A percentile compares a stretch with the other conserved stretches of the same genome.
Evolutionary conservation across 2,113 vertebrate genomes (phyloP).

Genomic region (Ptyas mucosa): DNA sequence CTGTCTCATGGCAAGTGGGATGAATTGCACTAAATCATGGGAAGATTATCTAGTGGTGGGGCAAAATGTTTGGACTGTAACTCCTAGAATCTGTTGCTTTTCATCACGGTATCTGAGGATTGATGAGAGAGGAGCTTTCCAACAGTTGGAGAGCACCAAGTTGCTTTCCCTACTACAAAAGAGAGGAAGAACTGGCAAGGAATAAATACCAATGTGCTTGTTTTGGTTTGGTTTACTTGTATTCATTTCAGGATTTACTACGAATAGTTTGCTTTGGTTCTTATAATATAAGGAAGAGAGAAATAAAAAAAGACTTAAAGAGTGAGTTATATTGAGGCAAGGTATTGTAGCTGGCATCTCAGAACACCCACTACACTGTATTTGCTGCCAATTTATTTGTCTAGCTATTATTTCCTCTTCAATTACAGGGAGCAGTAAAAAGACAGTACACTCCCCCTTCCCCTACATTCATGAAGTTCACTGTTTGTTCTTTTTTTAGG

Average conservation of each 20-base stretch:
- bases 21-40: background rate
- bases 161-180: background rate
- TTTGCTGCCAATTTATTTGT: conserved; percentile 45
- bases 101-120: background rate
- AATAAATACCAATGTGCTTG: conserved; percentile 47
- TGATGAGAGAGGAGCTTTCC: background rate
- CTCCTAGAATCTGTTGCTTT: background rate
- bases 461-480: conserved; percentile 17
- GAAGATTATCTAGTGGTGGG: background rate
- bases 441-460: background rate
- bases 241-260: conserved; percentile 54
- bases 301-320: conserved; percentile 52
- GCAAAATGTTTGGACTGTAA: background rate
- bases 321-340: conserved; percentile 41
- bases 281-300: background rate
- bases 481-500: conserved; percentile 21
- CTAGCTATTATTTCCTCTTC: conserved; percentile 58
- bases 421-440: conserved; percentile 27
- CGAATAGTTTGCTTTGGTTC: conserved; percentile 50
- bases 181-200: conserved; percentile 48
- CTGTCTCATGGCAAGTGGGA: background rate
- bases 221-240: conserved; percentile 45
- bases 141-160: conserved; percentile 38
- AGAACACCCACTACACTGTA: conserved; percentile 31
- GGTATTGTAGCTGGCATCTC: conserved; percentile 37